Evolutionary conservation across 2,888 invertebrate genomes (phyloP), one percentile per base, ranked within the genome.

Genomic region (Seira sanloemensis): DNA sequence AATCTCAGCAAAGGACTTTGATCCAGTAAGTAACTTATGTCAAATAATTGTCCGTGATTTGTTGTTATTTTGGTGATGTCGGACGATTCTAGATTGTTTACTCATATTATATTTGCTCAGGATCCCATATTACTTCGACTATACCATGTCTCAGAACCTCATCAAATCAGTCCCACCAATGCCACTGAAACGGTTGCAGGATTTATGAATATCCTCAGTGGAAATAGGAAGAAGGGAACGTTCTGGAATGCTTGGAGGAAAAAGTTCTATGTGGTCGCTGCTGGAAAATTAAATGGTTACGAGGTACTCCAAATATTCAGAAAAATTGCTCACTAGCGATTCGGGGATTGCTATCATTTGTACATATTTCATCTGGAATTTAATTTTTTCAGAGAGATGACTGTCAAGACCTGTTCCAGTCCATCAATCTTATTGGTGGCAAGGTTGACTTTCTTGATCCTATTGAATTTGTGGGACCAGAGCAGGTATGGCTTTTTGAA

Each of bases 161-260:
- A 87, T 37, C 82, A 86, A 75, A 25, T 62, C 46, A 81, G 67
- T 18, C 79, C 80, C 16, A 77, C 84, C 12, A 67, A 81, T 7
- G 26, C 76, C 19, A 68, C 27, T 16, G 87, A 87, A 0, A 66
- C 66, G 1, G 83, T 87, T 54, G 84, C 86, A n/a, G 89, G 89
- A 0, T 82, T 87, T 68, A 78, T 89, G 85, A 89, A 87, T 68
- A 88, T 89, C 21, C 78, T 89, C 7, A 89, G 89, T 82, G 89
- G 89, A 62, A 89, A 88, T 76, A 91, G 92, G 87, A 92, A 91
- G 85, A 92, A 93, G 86, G 92, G 93, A 0, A 93, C 93, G 0
- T 91, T 93, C 73, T 92, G 93, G 90, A 93, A 93, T 89, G 93
- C 93, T 2, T 94, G 93, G 93, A 93, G 93, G 88, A 90, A 92